These are phyloP conservation scores for Zaprionus bogoriensis DNA, from an alignment of 2,888 invertebrate species.

Conservation along the genomic window DNA sequence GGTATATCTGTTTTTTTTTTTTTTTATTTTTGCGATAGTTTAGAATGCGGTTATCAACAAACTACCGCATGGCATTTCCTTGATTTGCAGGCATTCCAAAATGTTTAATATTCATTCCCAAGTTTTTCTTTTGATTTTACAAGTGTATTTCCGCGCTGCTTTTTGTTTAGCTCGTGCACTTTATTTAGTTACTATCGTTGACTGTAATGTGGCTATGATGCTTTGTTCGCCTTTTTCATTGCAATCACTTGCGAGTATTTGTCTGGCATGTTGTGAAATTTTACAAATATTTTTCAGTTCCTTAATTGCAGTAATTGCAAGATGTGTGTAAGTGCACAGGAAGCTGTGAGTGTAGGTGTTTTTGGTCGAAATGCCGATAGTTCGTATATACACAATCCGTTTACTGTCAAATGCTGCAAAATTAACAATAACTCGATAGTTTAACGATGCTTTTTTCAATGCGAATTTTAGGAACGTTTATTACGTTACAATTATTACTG, in stretches of 20 bases:
- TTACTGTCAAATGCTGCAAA: no score
- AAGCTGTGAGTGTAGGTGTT: not conserved
- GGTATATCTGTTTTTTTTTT: not conserved
- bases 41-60: no score
- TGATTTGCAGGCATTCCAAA: no score
- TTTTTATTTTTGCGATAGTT: not conserved
- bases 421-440: no score
- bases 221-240: constrained; percentile 39
- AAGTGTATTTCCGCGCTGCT: not conserved
- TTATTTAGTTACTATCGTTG: constrained; percentile 2
- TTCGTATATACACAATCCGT: no score
- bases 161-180: constrained; percentile 4
- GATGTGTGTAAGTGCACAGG: not conserved
- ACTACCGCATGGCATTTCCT: no score
- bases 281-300: not conserved
- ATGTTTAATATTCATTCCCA: no score
- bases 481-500: no score
- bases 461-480: no score
- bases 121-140: not conserved
- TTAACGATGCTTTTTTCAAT: no score
- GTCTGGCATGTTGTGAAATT: not conserved
- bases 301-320: constrained; percentile 3
- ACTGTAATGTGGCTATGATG: constrained; percentile 26
- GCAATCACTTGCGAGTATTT: constrained; percentile 8
- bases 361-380: not conserved